Percentiles rank a stretch among this genome's conserved stretches.
phyloP scores from a whole-genome alignment of 2,888 invertebrate species.

The Mimumesa dahlbomi region DNA sequence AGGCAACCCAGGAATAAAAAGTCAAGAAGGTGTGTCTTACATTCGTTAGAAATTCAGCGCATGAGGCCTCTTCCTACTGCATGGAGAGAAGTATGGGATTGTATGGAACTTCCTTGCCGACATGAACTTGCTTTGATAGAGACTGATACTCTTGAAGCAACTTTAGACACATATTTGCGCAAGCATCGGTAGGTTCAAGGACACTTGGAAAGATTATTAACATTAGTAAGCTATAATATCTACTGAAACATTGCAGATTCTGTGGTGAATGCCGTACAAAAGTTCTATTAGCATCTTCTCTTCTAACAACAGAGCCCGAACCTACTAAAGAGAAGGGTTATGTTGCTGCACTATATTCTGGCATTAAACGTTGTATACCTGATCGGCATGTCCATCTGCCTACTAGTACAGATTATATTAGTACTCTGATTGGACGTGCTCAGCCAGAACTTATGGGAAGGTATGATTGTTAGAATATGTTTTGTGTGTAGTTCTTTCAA shows the following conservation, averaged over 20 bases:
- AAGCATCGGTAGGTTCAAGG: too few species aligned
- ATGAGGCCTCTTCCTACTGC: constrained; percentile 87
- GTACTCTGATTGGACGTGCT: constrained; percentile 92
- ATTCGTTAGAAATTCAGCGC: constrained; percentile 93
- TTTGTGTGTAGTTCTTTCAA: not conserved
- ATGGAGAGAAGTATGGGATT: constrained; percentile 93
- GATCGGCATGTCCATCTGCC: constrained; percentile 94
- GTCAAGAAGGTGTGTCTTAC: constrained; percentile 92
- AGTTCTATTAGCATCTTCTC: constrained; percentile 90
- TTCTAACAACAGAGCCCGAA: constrained; percentile 92
- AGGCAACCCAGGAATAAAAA: constrained; percentile 93
- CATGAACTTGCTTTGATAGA: constrained; percentile 94
- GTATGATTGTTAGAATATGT: constrained; percentile 76
- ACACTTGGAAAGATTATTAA: too few species aligned
- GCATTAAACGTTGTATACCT: constrained; percentile 91
- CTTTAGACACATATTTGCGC: constrained; percentile 93
- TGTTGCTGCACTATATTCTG: constrained; percentile 91
- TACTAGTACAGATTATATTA: constrained; percentile 93
- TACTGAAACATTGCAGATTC: too few species aligned
- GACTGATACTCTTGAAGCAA: constrained; percentile 90
- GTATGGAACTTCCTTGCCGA: constrained; percentile 89
- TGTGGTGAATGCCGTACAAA: constrained; percentile 96
- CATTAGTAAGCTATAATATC: too few species aligned
- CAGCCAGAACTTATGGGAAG: constrained; percentile 95
- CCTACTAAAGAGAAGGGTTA: constrained; percentile 94